Conservation (phyloP, 2,797 vertebrate species). For the Lepus townsendii region DNA sequence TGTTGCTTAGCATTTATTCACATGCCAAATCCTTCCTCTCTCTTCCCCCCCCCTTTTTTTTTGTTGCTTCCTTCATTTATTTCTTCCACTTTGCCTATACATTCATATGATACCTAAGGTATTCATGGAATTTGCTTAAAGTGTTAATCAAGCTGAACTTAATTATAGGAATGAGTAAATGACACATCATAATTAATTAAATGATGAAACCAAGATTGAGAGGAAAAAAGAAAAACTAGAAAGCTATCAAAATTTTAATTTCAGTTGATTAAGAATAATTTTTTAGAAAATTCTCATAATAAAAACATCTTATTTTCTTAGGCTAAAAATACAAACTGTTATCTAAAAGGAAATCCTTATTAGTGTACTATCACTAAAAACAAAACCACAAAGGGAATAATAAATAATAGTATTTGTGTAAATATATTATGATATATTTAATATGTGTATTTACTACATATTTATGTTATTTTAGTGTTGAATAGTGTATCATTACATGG, state of each 20-base stretch:
- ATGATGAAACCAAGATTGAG: accelerated
- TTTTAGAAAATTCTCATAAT: not conserved
- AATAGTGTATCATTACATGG: not conserved
- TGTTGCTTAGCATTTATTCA: not conserved
- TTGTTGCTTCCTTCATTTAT: not conserved
- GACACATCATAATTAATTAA: not conserved
- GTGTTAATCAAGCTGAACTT: not conserved
- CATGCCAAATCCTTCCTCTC: not conserved
- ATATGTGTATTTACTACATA: not conserved
- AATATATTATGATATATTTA: not conserved
- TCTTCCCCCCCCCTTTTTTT: too few relatives aligned
- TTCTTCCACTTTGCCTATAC: not conserved
- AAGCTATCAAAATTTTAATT: not conserved
- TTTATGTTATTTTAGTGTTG: not conserved
- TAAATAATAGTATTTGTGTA: not conserved
- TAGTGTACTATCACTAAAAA: not conserved
- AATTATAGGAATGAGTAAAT: not conserved
- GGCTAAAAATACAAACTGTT: constrained; percentile 7
- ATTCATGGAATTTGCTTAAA: not conserved
- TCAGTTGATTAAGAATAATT: not conserved
- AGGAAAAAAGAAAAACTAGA: not conserved
- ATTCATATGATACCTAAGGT: not conserved
- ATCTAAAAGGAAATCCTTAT: not conserved
- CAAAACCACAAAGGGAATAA: not conserved
- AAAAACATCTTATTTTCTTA: not conserved